Base-by-base conservation (phyloP, 2,888 invertebrate species). In the Acrocera orbiculus region DNA sequence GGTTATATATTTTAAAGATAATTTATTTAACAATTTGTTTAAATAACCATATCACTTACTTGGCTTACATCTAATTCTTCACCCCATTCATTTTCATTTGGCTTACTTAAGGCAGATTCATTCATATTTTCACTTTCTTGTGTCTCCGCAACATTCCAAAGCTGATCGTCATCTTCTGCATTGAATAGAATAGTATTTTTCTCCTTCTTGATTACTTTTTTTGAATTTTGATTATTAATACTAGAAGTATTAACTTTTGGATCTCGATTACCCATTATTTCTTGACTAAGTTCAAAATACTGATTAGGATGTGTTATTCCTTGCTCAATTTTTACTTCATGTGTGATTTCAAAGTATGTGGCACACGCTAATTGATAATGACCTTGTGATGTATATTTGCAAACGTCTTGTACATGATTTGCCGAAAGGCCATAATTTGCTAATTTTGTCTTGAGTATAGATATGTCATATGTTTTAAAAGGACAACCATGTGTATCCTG, bases 301-400 rank as follows among this genome's bases (percentile, higher is more conserved):
- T 81, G 80, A 62, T 93, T 93, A 0, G 95, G 95, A 63, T 95
- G 93, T 52, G 75, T 73, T 24, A 89, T 75, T 3, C 74, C 73
- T 25, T 71, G 63, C 24, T 73, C 74, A 10, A 70, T 50, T n/a
- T 68, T 63, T 5, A 65, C 61, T 44, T 70, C 70, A 43, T 83
- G 82, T 0, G 67, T 66, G 32, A 69, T 62, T 62, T 82, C 79
- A 60, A 86, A 92, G 55, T 82, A 87, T 52, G 78, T 76, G 26
- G 77, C 77, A 58, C 95, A 95, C 1, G 93, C 92, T 40, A 90
- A 65, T 58, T 86, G 83, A 52, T 72, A 92, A 52, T 90, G 86
- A 0, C 79, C 76, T 40, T 73, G 75, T 39, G 72, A 72, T 0
- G 76, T 73, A 41, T 76, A 67, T 24, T 75, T 73, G 43, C 74